These are phyloP conservation scores for Cheilosia variabilis DNA, from an alignment of 2,888 invertebrate species.

Conservation along the genomic window DNA sequence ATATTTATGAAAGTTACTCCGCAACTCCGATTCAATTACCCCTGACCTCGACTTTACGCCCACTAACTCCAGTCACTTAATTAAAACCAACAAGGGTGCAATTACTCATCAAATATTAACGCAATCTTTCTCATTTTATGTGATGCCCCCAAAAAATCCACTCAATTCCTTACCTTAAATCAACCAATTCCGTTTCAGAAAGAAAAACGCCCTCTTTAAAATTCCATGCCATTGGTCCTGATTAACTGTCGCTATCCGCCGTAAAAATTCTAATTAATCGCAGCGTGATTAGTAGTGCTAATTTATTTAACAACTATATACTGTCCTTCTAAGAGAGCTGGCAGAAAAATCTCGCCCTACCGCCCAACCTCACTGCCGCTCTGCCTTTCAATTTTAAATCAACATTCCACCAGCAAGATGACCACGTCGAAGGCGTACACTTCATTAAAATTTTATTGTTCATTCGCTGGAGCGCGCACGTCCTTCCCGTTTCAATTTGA, in stretches of 20 bases:
- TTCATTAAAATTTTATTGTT: slow-evolving; percentile 53
- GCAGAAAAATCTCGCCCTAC: not conserved
- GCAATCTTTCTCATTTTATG: not conserved
- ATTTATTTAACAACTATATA: slow-evolving; percentile 19
- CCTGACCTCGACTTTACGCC: not conserved
- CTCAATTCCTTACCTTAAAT: not conserved
- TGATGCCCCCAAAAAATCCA: not conserved
- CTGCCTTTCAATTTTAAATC: slow-evolving; percentile 10
- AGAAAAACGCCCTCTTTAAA: not conserved
- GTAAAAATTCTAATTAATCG: slow-evolving; percentile 36
- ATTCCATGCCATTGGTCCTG: slow-evolving; percentile 16
- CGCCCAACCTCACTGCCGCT: not conserved
- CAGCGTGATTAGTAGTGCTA: slow-evolving; percentile 29
- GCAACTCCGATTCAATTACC: not conserved
- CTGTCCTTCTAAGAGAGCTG: slow-evolving; percentile 2
- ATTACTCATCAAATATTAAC: slow-evolving; percentile 15
- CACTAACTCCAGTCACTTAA: slow-evolving; percentile 15
- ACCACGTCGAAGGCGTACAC: slow-evolving; percentile 24
- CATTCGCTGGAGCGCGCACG: slow-evolving; percentile 30
- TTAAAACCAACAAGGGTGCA: slow-evolving; percentile 22
- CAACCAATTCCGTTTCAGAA: not conserved
- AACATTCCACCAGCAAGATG: not conserved
- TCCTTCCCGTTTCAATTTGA: slow-evolving; percentile 47
- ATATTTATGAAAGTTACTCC: not conserved
- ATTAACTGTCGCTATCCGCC: slow-evolving; percentile 7